Evolutionary conservation across 2,113 vertebrate genomes (phyloP).

Genomic region (Origma solitaria): DNA sequence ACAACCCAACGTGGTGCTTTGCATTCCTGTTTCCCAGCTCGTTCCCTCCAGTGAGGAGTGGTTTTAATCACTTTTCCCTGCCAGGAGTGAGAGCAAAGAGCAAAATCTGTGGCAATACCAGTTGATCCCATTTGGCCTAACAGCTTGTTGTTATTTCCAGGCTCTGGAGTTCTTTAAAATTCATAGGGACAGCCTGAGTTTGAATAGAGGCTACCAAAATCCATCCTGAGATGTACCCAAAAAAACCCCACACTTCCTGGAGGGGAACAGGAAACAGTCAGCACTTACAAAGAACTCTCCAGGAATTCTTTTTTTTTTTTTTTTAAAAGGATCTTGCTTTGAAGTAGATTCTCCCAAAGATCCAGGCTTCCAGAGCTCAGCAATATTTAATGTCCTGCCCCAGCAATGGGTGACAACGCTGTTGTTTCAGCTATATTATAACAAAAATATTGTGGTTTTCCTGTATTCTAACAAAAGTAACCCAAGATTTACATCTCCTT

Average conservation of each 20-base stretch:
- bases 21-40: neutral
- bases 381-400: constrained; percentile 30
- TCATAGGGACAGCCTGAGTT: constrained; percentile 4
- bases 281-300: constrained; percentile 24
- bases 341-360: constrained; percentile 51
- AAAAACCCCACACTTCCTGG: neutral
- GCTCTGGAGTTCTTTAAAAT: neutral
- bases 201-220: neutral
- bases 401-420: constrained; percentile 18
- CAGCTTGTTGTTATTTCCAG: constrained; percentile 10
- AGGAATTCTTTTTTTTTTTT: neutral
- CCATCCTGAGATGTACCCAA: constrained; percentile 5
- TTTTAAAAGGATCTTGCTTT: constrained; percentile 36
- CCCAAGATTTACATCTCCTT: constrained; percentile 36
- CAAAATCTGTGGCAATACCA: constrained; percentile 22
- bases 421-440: constrained; percentile 62
- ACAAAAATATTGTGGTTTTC: constrained; percentile 67
- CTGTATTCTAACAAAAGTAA: constrained; percentile 19
- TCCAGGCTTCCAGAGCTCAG: constrained; percentile 36
- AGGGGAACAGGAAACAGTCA: constrained; percentile 53
- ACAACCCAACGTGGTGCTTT: fast-evolving
- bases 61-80: constrained; percentile 9
- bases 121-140: neutral
- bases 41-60: neutral
- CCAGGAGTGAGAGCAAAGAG: neutral